A percentile compares a stretch with the other conserved stretches of the same genome.
phyloP scores from a whole-genome alignment of 1,140 invertebrate genomes.

The Diabrotica undecimpunctata region DNA sequence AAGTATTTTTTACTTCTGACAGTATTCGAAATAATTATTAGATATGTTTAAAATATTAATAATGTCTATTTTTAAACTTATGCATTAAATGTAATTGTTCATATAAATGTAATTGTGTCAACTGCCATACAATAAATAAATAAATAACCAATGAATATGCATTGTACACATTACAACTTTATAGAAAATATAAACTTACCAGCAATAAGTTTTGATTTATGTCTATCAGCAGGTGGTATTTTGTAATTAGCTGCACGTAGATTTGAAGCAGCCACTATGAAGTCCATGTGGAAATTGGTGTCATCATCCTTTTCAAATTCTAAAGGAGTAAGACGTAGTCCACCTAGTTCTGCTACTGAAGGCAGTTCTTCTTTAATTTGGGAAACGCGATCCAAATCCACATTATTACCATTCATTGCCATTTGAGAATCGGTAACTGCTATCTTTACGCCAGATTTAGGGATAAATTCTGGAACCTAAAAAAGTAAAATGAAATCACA shows the following conservation, averaged over 20 bases:
- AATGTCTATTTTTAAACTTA: too few species aligned
- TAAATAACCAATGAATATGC: too few species aligned
- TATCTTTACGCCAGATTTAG: constrained; percentile 92
- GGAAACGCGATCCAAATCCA: constrained; percentile 72
- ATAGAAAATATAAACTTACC: constrained; percentile 56
- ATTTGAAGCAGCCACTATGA: constrained; percentile 97
- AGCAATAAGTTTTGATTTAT: constrained; percentile 96
- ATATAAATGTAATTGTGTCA: too few species aligned
- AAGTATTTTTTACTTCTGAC: too few species aligned
- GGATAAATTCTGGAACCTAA: constrained; percentile 84
- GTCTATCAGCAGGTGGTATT: constrained; percentile 89
- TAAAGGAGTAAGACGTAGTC: constrained; percentile 74
- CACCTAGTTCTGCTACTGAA: constrained; percentile 53
- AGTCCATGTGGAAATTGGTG: constrained; percentile 97
- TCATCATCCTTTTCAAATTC: constrained; percentile 99
- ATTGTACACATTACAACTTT: too few species aligned
- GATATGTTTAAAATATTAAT: too few species aligned
- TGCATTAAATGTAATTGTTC: too few species aligned
- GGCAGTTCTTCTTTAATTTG: constrained; percentile 68
- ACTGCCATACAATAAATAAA: too few species aligned
- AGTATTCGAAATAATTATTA: too few species aligned
- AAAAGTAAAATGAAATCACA: constrained; percentile 24
- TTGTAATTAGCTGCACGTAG: constrained; percentile 94
- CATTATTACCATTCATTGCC: constrained; percentile 65
- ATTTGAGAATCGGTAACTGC: constrained; percentile 96